Conservation (phyloP, 2,888 invertebrate genomes). For the Drosophila longiperda region DNA sequence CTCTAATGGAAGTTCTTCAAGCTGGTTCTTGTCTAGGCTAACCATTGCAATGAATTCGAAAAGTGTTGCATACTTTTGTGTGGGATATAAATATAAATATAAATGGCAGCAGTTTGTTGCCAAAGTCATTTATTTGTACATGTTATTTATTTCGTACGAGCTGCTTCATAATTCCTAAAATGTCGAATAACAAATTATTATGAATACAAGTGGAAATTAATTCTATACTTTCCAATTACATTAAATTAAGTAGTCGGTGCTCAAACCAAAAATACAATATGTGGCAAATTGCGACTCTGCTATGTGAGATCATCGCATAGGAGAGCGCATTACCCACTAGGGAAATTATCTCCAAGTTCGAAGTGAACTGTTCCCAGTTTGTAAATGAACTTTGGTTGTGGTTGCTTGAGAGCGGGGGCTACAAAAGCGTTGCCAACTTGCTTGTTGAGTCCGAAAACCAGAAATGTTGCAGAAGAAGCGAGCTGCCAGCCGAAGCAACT, state of each 20-base stretch:
- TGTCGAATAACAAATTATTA: not conserved
- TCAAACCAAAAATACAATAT: not conserved
- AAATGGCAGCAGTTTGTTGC: slow-evolving; percentile 5
- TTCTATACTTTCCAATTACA: not conserved
- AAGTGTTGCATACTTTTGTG: slow-evolving; percentile 39
- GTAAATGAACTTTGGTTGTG: slow-evolving; percentile 48
- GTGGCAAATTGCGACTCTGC: not conserved
- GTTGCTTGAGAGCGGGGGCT: slow-evolving; percentile 8
- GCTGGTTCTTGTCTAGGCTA: slow-evolving; percentile 14
- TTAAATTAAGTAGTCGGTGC: not conserved
- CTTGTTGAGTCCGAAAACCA: slow-evolving; percentile 55
- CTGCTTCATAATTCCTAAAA: not conserved
- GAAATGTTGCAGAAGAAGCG: slow-evolving; percentile 54
- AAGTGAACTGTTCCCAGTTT: slow-evolving; percentile 25
- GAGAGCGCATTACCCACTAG: slow-evolving; percentile 11
- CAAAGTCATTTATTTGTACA: slow-evolving; percentile 33
- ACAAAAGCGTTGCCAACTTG: slow-evolving; percentile 36
- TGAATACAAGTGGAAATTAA: not conserved
- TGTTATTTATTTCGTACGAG: not conserved
- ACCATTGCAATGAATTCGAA: not conserved
- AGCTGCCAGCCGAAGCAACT: slow-evolving; percentile 28
- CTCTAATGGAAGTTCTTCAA: slow-evolving; percentile 22
- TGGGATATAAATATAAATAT: not conserved
- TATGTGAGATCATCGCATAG: not conserved
- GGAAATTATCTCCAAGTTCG: slow-evolving; percentile 46